Conservation (phyloP, 1,140 invertebrate species). For the Anoplolepis gracilipes region DNA sequence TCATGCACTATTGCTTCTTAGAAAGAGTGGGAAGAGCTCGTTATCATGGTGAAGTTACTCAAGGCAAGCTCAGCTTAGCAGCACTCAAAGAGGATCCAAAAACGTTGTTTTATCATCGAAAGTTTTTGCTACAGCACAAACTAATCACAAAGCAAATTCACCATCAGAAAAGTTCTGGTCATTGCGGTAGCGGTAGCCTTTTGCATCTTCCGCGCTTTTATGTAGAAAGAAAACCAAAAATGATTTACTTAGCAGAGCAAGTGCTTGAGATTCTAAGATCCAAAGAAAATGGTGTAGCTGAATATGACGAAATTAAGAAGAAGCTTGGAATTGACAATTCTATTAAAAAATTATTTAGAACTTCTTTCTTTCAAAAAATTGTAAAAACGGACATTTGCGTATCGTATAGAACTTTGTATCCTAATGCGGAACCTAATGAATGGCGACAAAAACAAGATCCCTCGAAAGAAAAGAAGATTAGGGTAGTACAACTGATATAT, state of each 20-base stretch:
- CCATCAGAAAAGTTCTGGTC: conserved; percentile 80
- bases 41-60: conserved; percentile 90
- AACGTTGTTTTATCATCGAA: conserved; percentile 89
- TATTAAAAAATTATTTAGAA: conserved; percentile 86
- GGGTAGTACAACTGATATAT: conserved; percentile 86
- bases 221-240: conserved; percentile 86
- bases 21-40: conserved; percentile 92
- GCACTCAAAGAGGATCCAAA: conserved; percentile 88
- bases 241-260: conserved; percentile 86
- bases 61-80: conserved; percentile 88
- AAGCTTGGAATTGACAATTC: conserved; percentile 82
- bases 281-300: conserved; percentile 86
- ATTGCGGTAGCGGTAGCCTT: conserved; percentile 85
- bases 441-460: conserved; percentile 86
- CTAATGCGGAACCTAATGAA: conserved; percentile 86
- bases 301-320: conserved; percentile 86
- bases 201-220: conserved; percentile 89
- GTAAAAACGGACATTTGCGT: conserved; percentile 84
- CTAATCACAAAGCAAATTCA: conserved; percentile 89
- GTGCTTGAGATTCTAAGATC: conserved; percentile 87
- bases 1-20: conserved; percentile 90
- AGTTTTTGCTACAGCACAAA: conserved; percentile 87
- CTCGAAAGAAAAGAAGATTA: conserved; percentile 85
- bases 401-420: conserved; percentile 88
- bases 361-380: conserved; percentile 83